Evolutionary conservation across 2,113 vertebrate genomes (phyloP).

Genomic region (Clinocottus analis): DNA sequence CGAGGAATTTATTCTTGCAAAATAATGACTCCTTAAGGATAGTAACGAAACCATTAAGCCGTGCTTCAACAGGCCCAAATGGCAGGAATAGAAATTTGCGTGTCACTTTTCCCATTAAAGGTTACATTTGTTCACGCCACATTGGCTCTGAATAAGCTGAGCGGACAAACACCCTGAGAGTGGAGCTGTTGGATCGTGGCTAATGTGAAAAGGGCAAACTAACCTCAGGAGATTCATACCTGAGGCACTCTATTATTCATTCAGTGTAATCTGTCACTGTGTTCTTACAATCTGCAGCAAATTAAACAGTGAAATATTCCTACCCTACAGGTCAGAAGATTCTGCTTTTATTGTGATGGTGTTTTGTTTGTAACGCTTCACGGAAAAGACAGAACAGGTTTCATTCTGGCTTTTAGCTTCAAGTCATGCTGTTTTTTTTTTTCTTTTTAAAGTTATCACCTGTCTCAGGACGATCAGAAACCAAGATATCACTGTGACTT

Average conservation of each 20-base stretch:
- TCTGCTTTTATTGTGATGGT: neutral
- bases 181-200: slow-evolving; percentile 50
- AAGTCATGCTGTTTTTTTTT: neutral
- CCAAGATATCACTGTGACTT: neutral
- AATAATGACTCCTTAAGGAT: slow-evolving; percentile 2
- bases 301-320: slow-evolving; percentile 35
- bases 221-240: slow-evolving; percentile 24
- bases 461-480: neutral
- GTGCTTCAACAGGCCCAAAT: slow-evolving; percentile 17
- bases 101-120: slow-evolving; percentile 31
- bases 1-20: neutral
- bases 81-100: slow-evolving; percentile 1
- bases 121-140: slow-evolving; percentile 52
- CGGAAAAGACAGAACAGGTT: neutral
- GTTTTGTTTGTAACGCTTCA: neutral
- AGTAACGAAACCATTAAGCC: slow-evolving; percentile 8
- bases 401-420: neutral
- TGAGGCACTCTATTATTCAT: slow-evolving; percentile 26
- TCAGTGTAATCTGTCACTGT: slow-evolving; percentile 16
- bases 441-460: no score
- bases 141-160: slow-evolving; percentile 47
- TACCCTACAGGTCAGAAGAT: neutral
- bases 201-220: slow-evolving; percentile 53
- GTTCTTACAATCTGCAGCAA: slow-evolving; percentile 11
- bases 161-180: slow-evolving; percentile 41